Evolutionary conservation across 2,888 invertebrate genomes (phyloP), one percentile per base, ranked within the genome.

Genomic region (Macrophya annulata): DNA sequence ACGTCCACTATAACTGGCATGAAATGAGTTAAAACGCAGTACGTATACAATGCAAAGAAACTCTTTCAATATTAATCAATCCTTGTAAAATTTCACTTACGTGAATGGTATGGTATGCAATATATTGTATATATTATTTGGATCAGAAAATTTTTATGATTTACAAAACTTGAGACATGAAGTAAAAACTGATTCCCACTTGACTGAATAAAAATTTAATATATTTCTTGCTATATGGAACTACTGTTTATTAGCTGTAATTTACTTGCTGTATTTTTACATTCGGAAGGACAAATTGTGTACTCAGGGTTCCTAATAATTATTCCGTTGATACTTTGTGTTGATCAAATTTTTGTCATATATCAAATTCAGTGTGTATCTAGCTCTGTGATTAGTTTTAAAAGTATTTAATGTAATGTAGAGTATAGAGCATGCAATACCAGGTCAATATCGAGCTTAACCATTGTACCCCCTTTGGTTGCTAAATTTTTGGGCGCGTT

Each of bases 381-480:
- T 62, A 62, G 81, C 81, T 81, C 81, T 59, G 40, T 40, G 21
- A 81, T 59, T 81, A 59, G 81, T 81, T 81, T 43, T 62, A 62
- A 81, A 81, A 81, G 62, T 68, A 68, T 83, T 83, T 71, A 83
- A 68, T 71, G 83, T 83, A 65, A 83, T 17, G 48, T 83, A 83
- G 83, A 83, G 68, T 83, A 83, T 71, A 83, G 68, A 83, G 83
- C 83, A 83, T 83, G 83, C 83, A 83, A 83, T 71, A 83, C 83
- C 83, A 83, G 68, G 71, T 83, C 65, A 37, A 71, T 68, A 83
- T 68, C 83, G 83, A 83, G 71, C 83, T 65, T 71, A 71, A 83
- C 81, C 81, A 81, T 81, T 62, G 81, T 62, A 40, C 62, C 81
- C 59, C 59, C n/a, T 81, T 81, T 62, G 81, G 59, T 81, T 81